A percentile compares a stretch with the other conserved stretches of the same genome.
Evolutionary conservation across 2,113 vertebrate species (phyloP).

Genomic region (Menura novaehollandiae): DNA sequence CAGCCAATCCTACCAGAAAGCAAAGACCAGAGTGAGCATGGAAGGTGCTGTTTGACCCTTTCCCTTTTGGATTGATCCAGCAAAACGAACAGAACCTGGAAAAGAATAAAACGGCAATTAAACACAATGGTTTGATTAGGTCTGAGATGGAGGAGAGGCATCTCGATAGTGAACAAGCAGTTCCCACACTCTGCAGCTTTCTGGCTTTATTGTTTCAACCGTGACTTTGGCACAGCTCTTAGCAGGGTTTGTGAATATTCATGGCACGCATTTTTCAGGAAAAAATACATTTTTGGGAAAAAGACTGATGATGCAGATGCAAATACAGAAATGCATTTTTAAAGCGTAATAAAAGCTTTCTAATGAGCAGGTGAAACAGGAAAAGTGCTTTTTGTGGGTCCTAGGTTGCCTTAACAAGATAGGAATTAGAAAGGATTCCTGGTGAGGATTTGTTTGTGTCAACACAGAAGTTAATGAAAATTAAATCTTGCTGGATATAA

Average conservation of each 20-base stretch:
- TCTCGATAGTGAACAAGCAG: background rate
- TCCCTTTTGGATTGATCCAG: background rate
- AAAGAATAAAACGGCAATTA: background rate
- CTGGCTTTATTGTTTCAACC: background rate
- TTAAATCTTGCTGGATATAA: background rate
- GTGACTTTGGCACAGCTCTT: background rate
- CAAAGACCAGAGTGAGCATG: fast-evolving
- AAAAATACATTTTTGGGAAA: background rate
- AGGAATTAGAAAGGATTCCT: background rate
- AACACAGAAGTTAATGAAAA: background rate
- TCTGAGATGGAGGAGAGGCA: background rate
- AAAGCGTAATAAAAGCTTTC: background rate
- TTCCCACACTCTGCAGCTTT: background rate
- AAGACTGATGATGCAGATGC: background rate
- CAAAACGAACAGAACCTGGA: background rate
- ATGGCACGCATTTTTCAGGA: background rate
- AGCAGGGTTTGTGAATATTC: background rate
- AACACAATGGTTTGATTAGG: background rate
- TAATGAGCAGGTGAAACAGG: background rate
- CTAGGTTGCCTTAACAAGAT: background rate
- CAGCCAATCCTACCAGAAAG: background rate
- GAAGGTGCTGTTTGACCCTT: background rate
- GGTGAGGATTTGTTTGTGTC: background rate
- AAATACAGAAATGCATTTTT: background rate
- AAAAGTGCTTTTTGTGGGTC: background rate